Conservation (phyloP, 2,888 invertebrate genomes). For the Catocala nupta region DNA sequence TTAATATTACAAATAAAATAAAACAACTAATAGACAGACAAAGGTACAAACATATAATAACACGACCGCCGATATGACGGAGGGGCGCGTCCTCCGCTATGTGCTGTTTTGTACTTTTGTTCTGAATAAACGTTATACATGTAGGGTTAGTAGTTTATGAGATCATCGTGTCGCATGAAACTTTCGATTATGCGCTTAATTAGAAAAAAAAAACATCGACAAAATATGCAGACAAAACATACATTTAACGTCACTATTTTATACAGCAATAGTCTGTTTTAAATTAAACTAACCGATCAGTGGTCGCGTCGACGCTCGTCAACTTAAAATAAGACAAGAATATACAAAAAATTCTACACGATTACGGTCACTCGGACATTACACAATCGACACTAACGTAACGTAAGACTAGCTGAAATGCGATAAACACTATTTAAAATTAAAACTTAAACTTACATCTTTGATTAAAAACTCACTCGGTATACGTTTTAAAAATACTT, state of each 20-base stretch:
- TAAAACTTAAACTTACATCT: slow-evolving; percentile 85
- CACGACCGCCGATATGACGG: slow-evolving; percentile 65
- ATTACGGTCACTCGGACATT: slow-evolving; percentile 75
- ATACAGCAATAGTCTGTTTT: slow-evolving; percentile 71
- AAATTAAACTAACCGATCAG: slow-evolving; percentile 69
- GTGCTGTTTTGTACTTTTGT: slow-evolving; percentile 84
- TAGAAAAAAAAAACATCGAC: slow-evolving; percentile 78
- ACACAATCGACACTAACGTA: slow-evolving; percentile 79
- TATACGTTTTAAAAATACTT: slow-evolving; percentile 76
- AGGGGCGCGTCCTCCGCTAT: slow-evolving; percentile 46
- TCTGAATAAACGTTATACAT: slow-evolving; percentile 73
- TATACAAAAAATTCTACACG: slow-evolving; percentile 82
- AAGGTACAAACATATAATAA: slow-evolving; percentile 83
- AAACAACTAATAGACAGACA: slow-evolving; percentile 80
- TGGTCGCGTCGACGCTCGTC: slow-evolving; percentile 64
- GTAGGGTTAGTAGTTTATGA: slow-evolving; percentile 86
- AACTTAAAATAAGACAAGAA: slow-evolving; percentile 77
- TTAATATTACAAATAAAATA: slow-evolving; percentile 72
- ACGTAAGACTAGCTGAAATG: slow-evolving; percentile 87
- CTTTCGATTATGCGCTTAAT: slow-evolving; percentile 78
- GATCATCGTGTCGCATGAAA: slow-evolving; percentile 83
- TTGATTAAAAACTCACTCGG: slow-evolving; percentile 86
- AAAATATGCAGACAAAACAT: slow-evolving; percentile 83
- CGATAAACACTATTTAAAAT: slow-evolving; percentile 83
- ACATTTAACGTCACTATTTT: slow-evolving; percentile 72